Evolutionary conservation across 2,113 vertebrate genomes (phyloP).

Genomic region (Heterotilapia buettikoferi): DNA sequence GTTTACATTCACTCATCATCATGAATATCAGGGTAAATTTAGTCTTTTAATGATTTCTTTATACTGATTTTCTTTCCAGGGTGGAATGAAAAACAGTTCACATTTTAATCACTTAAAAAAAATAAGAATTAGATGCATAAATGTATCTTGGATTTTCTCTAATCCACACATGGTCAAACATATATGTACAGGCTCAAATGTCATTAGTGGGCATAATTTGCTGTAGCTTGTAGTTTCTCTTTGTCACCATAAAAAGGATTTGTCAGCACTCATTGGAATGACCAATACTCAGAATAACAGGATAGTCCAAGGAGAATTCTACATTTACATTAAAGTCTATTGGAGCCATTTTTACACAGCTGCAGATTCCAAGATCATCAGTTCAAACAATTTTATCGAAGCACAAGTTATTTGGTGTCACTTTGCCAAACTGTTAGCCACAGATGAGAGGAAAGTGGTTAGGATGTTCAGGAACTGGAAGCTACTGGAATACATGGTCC

Average conservation of each 20-base stretch:
- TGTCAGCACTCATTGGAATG: background rate
- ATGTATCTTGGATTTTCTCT: background rate
- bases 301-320: background rate
- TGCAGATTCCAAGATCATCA: background rate
- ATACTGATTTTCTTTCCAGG: background rate
- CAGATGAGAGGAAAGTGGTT: background rate
- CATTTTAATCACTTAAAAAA: background rate
- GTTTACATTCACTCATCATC: background rate
- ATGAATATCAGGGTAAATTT: background rate
- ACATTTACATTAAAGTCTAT: background rate
- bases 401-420: background rate
- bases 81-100: background rate
- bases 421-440: background rate
- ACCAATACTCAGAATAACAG: background rate
- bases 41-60: background rate
- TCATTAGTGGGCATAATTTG: background rate
- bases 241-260: background rate
- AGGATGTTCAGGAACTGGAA: background rate
- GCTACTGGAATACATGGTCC: background rate
- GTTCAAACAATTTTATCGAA: background rate
- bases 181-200: background rate
- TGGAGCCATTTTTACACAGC: background rate
- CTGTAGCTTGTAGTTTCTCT: background rate
- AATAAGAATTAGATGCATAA: background rate
- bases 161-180: background rate